Evolutionary conservation across 2,797 vertebrate genomes (phyloP).

Genomic region (Pipistrellus pygmaeus): DNA sequence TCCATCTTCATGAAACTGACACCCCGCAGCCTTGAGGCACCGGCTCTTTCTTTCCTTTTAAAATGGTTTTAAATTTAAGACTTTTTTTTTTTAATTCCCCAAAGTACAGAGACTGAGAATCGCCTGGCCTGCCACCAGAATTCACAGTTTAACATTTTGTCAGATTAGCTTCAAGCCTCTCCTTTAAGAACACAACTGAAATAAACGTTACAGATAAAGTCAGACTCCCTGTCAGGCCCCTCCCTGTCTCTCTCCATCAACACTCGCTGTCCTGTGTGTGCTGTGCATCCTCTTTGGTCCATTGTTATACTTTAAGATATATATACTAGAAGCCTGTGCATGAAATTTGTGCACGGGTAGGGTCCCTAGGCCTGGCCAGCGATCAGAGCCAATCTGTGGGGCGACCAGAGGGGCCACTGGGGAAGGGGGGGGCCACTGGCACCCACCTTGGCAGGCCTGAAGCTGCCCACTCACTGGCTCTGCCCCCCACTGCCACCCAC

Average conservation of each 20-base stretch:
- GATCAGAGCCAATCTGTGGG: too few relatives aligned
- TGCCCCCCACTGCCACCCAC: too few relatives aligned
- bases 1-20: not conserved
- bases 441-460: too few relatives aligned
- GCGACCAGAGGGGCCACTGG: too few relatives aligned
- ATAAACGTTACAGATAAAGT: not conserved
- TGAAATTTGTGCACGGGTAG: too few relatives aligned
- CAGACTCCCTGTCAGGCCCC: not conserved
- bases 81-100: not conserved
- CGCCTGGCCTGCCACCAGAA: not conserved
- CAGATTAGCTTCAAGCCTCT: constrained; percentile 15
- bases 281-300: not conserved
- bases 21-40: not conserved
- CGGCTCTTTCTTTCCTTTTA: constrained; percentile 16
- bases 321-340: too few relatives aligned
- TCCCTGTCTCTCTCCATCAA: not conserved
- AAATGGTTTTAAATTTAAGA: not conserved
- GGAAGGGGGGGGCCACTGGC: too few relatives aligned
- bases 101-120: constrained; percentile 30
- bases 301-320: not conserved
- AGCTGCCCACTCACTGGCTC: too few relatives aligned
- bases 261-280: not conserved
- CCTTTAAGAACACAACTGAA: not conserved
- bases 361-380: too few relatives aligned
- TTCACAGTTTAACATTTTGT: constrained; percentile 28